Base-by-base conservation (phyloP, 2,797 vertebrate genomes). In the Rhinella marina region DNA sequence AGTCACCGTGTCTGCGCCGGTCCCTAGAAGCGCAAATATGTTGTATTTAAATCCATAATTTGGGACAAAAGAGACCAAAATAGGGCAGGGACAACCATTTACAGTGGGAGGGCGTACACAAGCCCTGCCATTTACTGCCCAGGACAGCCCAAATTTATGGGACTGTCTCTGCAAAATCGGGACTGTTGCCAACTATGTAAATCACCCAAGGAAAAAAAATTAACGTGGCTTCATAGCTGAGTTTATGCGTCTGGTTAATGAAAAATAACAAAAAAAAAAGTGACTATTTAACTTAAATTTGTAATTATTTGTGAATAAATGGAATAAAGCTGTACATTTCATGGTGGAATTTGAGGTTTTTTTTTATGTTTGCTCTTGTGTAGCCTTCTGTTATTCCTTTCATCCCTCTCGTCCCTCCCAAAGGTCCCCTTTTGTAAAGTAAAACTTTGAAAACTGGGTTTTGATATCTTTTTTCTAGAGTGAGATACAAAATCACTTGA, bases 281-380 rank as follows among this genome's bases (percentile, higher is more conserved):
- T 72, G 13, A 29, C 61, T 84, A 84, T 84, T 81, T 81, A 81
- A 64, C 64, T 81, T 19, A 62, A n/a, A 81, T 8, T 64, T 62
- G 11, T 16, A 21, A 62, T 61, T 81, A 64, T 81, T 66, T 81
- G 21, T 64, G 48, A 81, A 64, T 81, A 81, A 6, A 64, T 81
- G 5, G 17, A 81, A 25, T 32, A 80, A 80, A 59, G 61, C 14
- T 59, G 50, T 52, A 54, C n/a, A 59, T 80, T 80, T 59, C 19
- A 29, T 41, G 56, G 16, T 11, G 41, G 17, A 23, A 80, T 61
- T 21, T 7, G 7, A 25, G 16, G 8, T 16, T n/a, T 41, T 29
- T 48, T 73, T 23, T 77, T 3, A 32, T 11, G 19, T 21, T 73
- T 73, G 29, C 10, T 73, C 10, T 73, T 73, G 14, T 70, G 29